Conservation (phyloP, 2,888 invertebrate genomes). For the Rhagophthalmus giganteus region DNA sequence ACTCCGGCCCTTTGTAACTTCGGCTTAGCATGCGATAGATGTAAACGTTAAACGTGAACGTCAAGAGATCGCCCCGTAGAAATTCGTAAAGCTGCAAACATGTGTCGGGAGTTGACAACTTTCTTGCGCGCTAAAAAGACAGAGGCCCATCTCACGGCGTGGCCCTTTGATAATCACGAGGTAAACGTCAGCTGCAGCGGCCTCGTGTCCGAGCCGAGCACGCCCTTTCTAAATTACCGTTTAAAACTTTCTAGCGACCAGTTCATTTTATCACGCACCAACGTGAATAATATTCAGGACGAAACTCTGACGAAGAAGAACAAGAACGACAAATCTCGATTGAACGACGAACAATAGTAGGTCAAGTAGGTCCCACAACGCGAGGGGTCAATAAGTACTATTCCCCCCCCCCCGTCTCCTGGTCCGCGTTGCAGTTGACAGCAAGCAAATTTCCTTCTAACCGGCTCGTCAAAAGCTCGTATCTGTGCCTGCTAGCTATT, state of each 20-base stretch:
- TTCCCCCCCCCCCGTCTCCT: constrained; percentile 9
- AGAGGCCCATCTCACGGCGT: constrained; percentile 6
- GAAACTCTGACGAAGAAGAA: too few species aligned
- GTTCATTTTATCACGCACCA: too few species aligned
- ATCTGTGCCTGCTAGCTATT: constrained; percentile 44
- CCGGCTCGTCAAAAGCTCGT: constrained; percentile 41
- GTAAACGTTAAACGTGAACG: constrained; percentile 34
- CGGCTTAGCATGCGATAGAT: constrained; percentile 34
- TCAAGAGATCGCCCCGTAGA: constrained; percentile 35
- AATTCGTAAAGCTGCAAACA: constrained; percentile 29
- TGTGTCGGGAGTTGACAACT: constrained; percentile 26
- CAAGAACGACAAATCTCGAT: too few species aligned
- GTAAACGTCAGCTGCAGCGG: constrained; percentile 11
- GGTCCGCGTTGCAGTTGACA: constrained; percentile 40
- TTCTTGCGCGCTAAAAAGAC: constrained; percentile 18
- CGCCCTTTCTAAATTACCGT: too few species aligned
- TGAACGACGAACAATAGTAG: neutral
- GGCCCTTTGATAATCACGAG: constrained; percentile 17
- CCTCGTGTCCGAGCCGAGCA: neutral
- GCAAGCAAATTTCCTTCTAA: constrained; percentile 43
- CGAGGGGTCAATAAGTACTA: constrained; percentile 11
- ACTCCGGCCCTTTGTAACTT: constrained; percentile 36
- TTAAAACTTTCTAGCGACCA: too few species aligned
- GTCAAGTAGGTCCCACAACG: too few species aligned
- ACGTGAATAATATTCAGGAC: too few species aligned